Conservation (phyloP, 2,797 vertebrate genomes). For the Poecilia gillii region DNA sequence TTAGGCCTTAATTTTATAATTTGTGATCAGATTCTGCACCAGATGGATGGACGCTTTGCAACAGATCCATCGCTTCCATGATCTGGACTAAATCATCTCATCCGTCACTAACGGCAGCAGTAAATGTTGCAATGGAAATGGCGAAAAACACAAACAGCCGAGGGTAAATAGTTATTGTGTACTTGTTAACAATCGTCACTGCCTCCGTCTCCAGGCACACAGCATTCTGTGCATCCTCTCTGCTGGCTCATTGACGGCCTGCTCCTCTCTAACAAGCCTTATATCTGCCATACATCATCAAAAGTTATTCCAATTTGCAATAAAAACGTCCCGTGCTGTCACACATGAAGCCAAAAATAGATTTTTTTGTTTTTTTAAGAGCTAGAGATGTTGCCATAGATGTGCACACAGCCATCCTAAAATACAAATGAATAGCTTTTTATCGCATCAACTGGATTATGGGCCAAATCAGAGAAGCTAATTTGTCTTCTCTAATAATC, state of each 20-base stretch:
- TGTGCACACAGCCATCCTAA: neutral
- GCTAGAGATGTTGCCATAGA: neutral
- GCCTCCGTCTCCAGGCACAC: neutral
- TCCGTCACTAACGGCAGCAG: neutral
- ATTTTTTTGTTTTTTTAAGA: neutral
- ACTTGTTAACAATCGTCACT: neutral
- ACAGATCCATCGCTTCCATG: neutral
- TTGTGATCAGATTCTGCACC: neutral
- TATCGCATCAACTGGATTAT: neutral
- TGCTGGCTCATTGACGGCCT: neutral
- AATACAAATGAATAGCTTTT: neutral
- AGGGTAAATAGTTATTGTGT: neutral
- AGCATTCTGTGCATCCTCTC: neutral
- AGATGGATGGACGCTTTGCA: neutral
- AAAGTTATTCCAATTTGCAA: neutral
- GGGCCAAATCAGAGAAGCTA: neutral
- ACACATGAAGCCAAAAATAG: neutral
- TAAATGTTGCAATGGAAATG: neutral
- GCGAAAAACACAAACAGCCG: neutral
- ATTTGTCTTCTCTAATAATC: neutral
- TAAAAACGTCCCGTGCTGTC: neutral
- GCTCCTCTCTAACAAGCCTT: neutral
- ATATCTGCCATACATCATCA: neutral
- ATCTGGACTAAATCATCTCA: neutral
- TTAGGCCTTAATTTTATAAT: too few species aligned